Evolutionary conservation across 2,888 invertebrate genomes (phyloP).

Genomic region (Tanytarsus gracilentus): DNA sequence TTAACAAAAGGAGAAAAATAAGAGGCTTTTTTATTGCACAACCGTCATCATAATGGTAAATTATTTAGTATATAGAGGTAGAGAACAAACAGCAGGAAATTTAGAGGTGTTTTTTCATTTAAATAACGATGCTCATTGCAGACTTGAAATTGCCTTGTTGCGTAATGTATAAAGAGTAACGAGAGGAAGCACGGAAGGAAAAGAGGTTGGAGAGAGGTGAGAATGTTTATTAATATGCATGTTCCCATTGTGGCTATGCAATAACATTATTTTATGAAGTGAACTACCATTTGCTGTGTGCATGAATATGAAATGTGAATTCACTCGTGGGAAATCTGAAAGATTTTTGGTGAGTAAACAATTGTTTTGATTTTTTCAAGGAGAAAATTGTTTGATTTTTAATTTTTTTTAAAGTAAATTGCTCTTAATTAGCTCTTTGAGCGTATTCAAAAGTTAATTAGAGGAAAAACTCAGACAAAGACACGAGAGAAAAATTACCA

Average conservation of each 20-base stretch:
- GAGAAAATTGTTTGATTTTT: too few species aligned
- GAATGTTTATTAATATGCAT: constrained; percentile 15
- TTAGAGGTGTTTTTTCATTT: constrained; percentile 14
- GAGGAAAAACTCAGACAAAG: too few species aligned
- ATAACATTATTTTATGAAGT: not conserved
- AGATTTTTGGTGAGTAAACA: too few species aligned
- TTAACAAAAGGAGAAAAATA: not conserved
- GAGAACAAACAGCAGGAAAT: constrained; percentile 1
- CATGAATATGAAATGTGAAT: not conserved
- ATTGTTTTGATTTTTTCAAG: too few species aligned
- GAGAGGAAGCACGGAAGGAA: not conserved
- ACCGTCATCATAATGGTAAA: constrained; percentile 15
- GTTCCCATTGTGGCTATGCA: constrained; percentile 6
- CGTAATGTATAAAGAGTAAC: not conserved
- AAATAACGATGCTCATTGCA: constrained; percentile 15
- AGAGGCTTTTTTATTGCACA: not conserved
- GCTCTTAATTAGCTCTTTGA: too few species aligned
- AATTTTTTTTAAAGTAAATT: too few species aligned
- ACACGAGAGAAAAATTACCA: too few species aligned
- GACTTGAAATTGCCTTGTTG: constrained; percentile 6
- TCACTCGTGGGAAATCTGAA: constrained; percentile 4
- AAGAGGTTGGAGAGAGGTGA: not conserved
- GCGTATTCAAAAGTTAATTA: too few species aligned
- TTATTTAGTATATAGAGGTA: constrained; percentile 13
- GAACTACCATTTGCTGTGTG: not conserved